Evolutionary conservation across 2,797 vertebrate genomes (phyloP).

Genomic region (Carapus acus): DNA sequence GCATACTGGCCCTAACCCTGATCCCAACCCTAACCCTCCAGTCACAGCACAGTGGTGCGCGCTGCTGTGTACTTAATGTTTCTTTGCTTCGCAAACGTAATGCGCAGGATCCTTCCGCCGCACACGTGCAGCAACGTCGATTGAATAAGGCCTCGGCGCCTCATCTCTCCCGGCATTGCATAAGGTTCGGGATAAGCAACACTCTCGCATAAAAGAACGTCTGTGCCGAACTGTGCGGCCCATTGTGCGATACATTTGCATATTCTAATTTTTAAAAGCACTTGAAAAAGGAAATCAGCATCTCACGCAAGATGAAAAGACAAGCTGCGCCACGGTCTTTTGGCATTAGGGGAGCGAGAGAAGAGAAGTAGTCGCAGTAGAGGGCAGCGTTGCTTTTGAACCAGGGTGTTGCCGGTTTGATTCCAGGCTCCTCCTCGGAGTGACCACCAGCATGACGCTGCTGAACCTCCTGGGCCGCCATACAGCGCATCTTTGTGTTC

Average conservation of each 20-base stretch:
- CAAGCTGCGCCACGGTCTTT: background rate
- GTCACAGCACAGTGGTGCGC: conserved; percentile 2
- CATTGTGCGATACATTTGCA: conserved; percentile 2
- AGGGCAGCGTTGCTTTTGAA: too few relatives aligned
- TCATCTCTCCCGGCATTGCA: background rate
- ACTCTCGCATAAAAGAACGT: conserved; percentile 5
- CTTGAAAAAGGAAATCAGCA: conserved; percentile 2
- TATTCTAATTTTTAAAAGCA: conserved; percentile 12
- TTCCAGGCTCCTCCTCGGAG: too few relatives aligned
- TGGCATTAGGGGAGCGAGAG: background rate
- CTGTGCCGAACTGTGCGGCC: background rate
- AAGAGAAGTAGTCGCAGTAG: too few relatives aligned
- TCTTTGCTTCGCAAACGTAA: conserved; percentile 8
- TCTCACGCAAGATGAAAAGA: conserved; percentile 1
- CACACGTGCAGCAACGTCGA: conserved; percentile 6
- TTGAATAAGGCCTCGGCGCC: background rate
- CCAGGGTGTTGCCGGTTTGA: too few relatives aligned
- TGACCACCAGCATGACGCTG: too few relatives aligned
- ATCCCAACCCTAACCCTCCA: too few relatives aligned
- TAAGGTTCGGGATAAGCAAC: conserved; percentile 7
- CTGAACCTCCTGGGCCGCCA: too few relatives aligned
- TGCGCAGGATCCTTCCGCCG: conserved; percentile 12
- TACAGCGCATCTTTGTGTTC: too few relatives aligned
- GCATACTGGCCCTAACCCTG: too few relatives aligned
- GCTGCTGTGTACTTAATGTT: conserved; percentile 16